Evolutionary conservation across 2,113 vertebrate species (phyloP), one percentile per base, ranked within the genome.

Genomic region (Gopherus flavomarginatus): DNA sequence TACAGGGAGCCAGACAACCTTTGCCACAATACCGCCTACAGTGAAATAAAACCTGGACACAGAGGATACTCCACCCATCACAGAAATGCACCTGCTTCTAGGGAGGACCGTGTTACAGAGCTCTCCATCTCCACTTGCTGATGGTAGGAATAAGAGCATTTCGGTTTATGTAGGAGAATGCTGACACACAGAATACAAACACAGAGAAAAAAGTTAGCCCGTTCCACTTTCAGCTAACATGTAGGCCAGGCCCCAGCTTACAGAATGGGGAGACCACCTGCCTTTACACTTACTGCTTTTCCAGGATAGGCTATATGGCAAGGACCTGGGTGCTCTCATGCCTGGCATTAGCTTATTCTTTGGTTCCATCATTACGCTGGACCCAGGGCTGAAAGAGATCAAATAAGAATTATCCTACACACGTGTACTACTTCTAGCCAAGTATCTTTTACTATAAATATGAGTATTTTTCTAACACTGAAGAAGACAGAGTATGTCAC

Each of bases 271-370:
- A n/a, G 17, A 35, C 35, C 65, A 38, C 35, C 17, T 21, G 65
- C 35, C n/a, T 38, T 69, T n/a, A 47, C 78, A 97, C 98, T 97
- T 97, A 98, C 98, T 95, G 31, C 95, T 98, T 96, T 98, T 98
- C 98, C 98, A 98, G 5, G 98, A 98, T 78, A 98, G 91, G 62
- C 97, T 88, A 92, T 96, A 96, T 0, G 98, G 98, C 90, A 98
- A 92, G 92, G 97, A 98, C 89, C 96, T 97, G 87, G 98, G 98
- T 90, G 97, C 96, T 9, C 98, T 96, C 89, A 98, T 94, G 83
- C 95, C 96, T 89, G 97, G 97, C 83, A 93, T 96, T 85, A 98
- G 96, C 75, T 96, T 97, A 90, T 82, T 97, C 95, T 97, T 98
- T 88, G 90, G 96, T 92, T 96, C 97, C 95, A 91, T 83, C 62